phyloP scores from a whole-genome alignment of 2,888 invertebrate genomes.

The Drepanosiphum platanoidis region DNA sequence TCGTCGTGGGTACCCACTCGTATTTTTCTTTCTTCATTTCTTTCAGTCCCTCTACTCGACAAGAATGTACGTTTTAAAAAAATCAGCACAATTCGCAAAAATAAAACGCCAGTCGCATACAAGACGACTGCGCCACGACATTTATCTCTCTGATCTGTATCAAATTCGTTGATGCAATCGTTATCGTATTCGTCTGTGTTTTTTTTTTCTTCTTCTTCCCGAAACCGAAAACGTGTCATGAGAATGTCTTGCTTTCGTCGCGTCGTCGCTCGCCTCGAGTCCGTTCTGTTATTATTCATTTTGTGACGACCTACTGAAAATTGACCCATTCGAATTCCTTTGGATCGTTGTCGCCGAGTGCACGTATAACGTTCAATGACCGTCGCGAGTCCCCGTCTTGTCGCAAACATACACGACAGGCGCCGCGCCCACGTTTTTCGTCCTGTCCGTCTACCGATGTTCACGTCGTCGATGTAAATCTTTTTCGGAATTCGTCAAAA shows the following conservation, averaged over 20 bases:
- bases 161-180: not conserved
- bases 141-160: not conserved
- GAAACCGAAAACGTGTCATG: not conserved
- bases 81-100: no score
- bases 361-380: slow-evolving; percentile 3
- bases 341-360: slow-evolving; percentile 7
- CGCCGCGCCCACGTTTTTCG: not conserved
- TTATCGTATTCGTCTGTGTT: not conserved
- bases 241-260: not conserved
- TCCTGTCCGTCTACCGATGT: not conserved
- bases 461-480: no score
- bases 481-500: no score
- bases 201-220: not conserved
- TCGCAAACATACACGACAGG: not conserved
- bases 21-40: no score
- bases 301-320: slow-evolving; percentile 18
- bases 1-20: no score
- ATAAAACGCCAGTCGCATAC: no score
- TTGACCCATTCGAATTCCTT: slow-evolving; percentile 52
- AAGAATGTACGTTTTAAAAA: no score
- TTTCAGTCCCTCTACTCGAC: no score
- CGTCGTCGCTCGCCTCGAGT: not conserved
- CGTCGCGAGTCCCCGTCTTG: not conserved
- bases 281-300: slow-evolving; percentile 13
- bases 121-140: no score